Percentiles rank a stretch among this genome's conserved stretches.
These are phyloP conservation scores for Acanthosepion pharaonis DNA, from an alignment of 2,888 invertebrate genomes.

Conservation along the genomic window DNA sequence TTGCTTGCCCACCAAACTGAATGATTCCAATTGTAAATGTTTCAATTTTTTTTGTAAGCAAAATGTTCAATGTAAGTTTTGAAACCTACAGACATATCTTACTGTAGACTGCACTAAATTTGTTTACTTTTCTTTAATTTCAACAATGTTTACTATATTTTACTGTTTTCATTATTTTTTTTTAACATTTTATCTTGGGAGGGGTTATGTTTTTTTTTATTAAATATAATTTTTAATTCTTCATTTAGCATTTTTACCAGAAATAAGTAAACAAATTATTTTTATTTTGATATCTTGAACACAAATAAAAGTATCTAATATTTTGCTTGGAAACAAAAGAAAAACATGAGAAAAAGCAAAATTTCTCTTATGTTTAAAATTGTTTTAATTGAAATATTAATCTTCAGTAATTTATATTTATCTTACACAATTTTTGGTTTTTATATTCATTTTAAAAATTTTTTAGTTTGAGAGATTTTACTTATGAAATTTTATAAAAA, in stretches of 20 bases:
- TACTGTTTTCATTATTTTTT: not conserved
- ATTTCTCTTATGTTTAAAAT: not conserved
- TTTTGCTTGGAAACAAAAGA: not conserved
- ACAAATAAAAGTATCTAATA: not conserved
- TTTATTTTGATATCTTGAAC: not conserved
- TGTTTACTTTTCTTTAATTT: not conserved
- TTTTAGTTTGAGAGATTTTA: not conserved
- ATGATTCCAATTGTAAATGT: not conserved
- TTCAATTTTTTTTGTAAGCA: not conserved
- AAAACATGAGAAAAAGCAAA: not conserved
- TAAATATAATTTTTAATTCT: not conserved
- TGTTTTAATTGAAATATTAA: not conserved
- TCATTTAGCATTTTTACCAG: not conserved
- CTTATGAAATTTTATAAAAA: no score
- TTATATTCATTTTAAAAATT: not conserved
- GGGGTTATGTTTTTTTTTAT: not conserved
- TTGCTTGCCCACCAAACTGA: not conserved
- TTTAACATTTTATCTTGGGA: not conserved
- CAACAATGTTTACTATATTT: not conserved
- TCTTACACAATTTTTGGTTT: not conserved
- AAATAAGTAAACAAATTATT: not conserved
- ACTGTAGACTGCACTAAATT: not conserved
- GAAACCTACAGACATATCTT: not conserved
- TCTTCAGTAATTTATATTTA: not conserved
- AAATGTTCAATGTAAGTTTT: not conserved